Conservation (phyloP, 2,888 invertebrate species). For the Andricus curvator region DNA sequence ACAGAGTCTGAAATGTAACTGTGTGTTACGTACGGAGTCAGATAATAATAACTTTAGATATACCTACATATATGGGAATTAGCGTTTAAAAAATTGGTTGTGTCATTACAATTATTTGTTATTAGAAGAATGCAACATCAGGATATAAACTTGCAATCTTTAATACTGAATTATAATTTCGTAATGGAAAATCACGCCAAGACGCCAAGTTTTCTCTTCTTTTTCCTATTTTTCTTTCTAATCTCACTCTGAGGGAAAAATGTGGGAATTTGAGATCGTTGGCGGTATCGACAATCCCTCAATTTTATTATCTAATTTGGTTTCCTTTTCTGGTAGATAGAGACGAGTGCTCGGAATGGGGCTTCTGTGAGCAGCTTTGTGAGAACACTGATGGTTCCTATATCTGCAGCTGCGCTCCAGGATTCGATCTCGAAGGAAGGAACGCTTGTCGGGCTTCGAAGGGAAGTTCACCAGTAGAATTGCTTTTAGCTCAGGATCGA, state of each 20-base stretch:
- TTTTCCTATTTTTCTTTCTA: not conserved
- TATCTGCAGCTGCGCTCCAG: constrained; percentile 89
- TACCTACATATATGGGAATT: not conserved
- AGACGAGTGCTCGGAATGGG: constrained; percentile 95
- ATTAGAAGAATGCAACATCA: too few relatives aligned
- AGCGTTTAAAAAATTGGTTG: too few relatives aligned
- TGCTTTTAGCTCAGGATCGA: constrained; percentile 86
- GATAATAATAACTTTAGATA: not conserved
- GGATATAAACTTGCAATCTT: not conserved
- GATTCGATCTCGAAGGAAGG: constrained; percentile 84
- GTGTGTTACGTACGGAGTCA: not conserved
- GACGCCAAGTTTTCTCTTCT: not conserved
- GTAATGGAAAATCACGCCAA: too few relatives aligned
- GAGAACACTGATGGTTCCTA: constrained; percentile 92
- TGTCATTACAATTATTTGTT: too few relatives aligned
- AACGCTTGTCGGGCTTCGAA: constrained; percentile 83
- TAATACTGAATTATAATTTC: not conserved
- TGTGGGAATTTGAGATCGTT: too few relatives aligned
- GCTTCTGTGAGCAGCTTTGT: constrained; percentile 97
- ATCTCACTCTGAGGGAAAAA: not conserved
- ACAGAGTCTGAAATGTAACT: not conserved
- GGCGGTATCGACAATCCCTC: too few relatives aligned
- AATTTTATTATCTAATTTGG: not conserved
- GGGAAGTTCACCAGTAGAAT: constrained; percentile 80
- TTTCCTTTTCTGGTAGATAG: constrained; percentile 82